Percentiles rank a stretch among this genome's conserved stretches.
Conservation (phyloP, 2,888 invertebrate species). For the Lithophane semibrunnea region DNA sequence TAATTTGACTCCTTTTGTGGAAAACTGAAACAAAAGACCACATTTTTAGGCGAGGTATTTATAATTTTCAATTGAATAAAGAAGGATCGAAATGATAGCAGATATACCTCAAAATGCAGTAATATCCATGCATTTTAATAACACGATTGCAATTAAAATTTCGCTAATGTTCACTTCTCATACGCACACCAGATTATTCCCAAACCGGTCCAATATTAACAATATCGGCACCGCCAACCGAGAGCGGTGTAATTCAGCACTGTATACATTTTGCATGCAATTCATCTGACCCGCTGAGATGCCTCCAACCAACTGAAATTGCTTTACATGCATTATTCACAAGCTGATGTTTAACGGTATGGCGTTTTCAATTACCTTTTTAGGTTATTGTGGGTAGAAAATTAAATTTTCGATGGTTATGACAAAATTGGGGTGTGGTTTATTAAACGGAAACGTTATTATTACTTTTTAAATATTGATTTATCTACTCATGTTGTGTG, state of each 20-base stretch:
- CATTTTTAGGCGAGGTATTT: not conserved
- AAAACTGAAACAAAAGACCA: not conserved
- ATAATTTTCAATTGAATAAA: not conserved
- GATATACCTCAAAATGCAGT: not conserved
- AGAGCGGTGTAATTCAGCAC: constrained; percentile 36
- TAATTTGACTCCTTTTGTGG: not conserved
- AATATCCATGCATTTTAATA: not conserved
- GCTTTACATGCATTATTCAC: constrained; percentile 68
- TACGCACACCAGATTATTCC: constrained; percentile 2
- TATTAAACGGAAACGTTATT: not conserved
- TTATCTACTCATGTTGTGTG: not conserved
- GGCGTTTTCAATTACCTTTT: constrained; percentile 52
- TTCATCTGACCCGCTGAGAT: constrained; percentile 49
- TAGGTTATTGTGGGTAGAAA: constrained; percentile 14
- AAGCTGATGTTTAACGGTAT: constrained; percentile 49
- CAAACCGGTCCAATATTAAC: constrained; percentile 24
- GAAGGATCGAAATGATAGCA: no score
- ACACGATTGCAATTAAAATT: no score
- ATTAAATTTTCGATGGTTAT: constrained; percentile 34
- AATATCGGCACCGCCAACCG: not conserved
- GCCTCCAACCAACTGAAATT: constrained; percentile 61
- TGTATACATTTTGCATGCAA: constrained; percentile 61
- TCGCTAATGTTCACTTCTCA: not conserved
- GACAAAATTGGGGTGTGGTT: not conserved
- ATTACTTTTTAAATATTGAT: not conserved